Conservation (phyloP, 2,797 vertebrate species). For the Rousettus madagascariensis region DNA sequence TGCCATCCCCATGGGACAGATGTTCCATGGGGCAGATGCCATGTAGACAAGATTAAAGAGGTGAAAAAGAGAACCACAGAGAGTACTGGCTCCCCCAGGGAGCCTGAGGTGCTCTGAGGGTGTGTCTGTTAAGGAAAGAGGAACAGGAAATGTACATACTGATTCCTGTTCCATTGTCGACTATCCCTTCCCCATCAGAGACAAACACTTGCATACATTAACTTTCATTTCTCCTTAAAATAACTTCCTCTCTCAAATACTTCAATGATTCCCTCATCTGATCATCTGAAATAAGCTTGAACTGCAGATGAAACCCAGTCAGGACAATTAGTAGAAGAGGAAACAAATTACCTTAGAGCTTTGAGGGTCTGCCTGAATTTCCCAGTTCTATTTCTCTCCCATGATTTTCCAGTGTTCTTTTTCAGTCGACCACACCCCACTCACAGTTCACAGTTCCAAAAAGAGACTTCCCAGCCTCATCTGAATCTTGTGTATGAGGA, state of each 20-base stretch:
- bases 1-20: background rate
- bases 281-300: background rate
- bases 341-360: background rate
- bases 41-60: background rate
- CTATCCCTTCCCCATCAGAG: background rate
- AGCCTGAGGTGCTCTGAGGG: background rate
- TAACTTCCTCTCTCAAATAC: background rate
- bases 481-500: background rate
- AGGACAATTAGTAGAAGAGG: background rate
- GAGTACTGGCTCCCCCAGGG: background rate
- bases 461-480: background rate
- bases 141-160: constrained; percentile 32
- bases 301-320: background rate
- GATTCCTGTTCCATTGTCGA: background rate
- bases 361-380: background rate
- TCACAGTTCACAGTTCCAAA: background rate
- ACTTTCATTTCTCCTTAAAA: background rate
- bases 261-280: background rate
- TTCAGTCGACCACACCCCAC: background rate
- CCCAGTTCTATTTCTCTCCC: background rate
- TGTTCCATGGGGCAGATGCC: too few relatives aligned
- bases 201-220: background rate
- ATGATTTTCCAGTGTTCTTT: background rate
- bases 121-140: constrained; percentile 3
- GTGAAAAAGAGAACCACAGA: background rate